phyloP scores from a whole-genome alignment of 1,140 invertebrate genomes.

The Cryptotermes secundus region DNA sequence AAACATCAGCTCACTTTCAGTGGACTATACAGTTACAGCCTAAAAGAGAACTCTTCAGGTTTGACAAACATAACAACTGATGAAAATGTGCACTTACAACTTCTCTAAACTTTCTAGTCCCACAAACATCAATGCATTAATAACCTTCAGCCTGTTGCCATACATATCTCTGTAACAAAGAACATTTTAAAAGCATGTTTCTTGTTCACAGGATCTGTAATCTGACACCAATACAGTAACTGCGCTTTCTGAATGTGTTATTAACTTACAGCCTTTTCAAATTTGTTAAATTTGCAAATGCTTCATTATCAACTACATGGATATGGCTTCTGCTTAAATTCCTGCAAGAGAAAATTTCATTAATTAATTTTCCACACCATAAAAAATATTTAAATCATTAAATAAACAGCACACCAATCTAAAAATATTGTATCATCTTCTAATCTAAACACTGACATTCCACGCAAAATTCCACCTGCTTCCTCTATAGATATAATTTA shows the following conservation, averaged over 20 bases:
- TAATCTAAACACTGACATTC: no score
- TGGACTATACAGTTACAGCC: no score
- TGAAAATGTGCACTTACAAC: not conserved
- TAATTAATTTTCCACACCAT: not conserved
- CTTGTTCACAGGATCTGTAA: not conserved
- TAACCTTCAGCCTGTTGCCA: not conserved
- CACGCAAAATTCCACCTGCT: no score
- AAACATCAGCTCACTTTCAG: no score
- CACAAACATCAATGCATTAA: not conserved
- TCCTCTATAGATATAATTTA: no score
- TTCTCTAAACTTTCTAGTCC: slow-evolving; percentile 22
- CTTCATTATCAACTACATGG: not conserved
- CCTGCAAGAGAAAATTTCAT: not conserved
- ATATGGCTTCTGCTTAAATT: slow-evolving; percentile 24
- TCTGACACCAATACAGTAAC: not conserved
- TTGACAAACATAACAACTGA: no score
- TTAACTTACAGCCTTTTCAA: not conserved
- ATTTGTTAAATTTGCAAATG: slow-evolving; percentile 22
- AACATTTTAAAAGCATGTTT: not conserved
- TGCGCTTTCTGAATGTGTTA: not conserved
- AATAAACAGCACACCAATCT: no score
- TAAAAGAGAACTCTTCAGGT: no score
- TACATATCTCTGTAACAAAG: slow-evolving; percentile 1
- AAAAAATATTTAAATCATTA: no score
- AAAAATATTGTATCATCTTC: no score